Base-by-base conservation (phyloP, 1,140 invertebrate genomes). In the Trichomalopsis sarcophagae region DNA sequence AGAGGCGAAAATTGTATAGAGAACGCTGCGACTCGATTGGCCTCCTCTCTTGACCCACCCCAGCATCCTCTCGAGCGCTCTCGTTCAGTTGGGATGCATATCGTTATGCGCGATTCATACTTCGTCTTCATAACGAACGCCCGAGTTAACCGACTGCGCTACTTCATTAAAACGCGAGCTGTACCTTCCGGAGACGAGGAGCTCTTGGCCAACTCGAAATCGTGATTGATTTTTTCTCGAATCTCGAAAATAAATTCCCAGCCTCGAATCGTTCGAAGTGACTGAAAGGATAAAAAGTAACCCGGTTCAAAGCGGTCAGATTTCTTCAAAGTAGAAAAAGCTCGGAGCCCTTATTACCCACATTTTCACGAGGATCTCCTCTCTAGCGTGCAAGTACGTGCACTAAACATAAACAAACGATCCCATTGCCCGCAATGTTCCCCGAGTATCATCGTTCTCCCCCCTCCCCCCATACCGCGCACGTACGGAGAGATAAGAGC, bases 1-100 rank as follows among this genome's bases (percentile, higher is more conserved):
- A 82, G 44, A 82, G 44, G n/a, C 14, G 74, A 77, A 77, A 76
- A 85, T 40, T 62, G 44, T 62, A 44, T 62, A 68, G 50, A 80
- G 50, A 75, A 47, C 3, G 33, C 5, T 3, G 21, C 73, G 5
- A 47, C 55, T 66, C 73, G 11, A 81, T 75, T 33, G 30, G 30
- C 7, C 71, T 50, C 10, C 2, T 69, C 76, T 27, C 27, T 27
- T 27, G 27, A 27, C 27, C 33, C 33, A 36, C 33, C 33, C 33
- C 3, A 23, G 27, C 27, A 2, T 27, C 6, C 66, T n/a, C 17
- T 47, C 40, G 73, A 17, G 3, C 13, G 2, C 71, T 74, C 71
- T 36, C 9, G 0, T 40, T 40, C 40, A 40, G 2, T 33, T 33
- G 33, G 33, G 33, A 33, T 33, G 13, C 14, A 50, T 50, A 50